phyloP scores from a whole-genome alignment of 2,888 invertebrate genomes.

The Hyalella azteca region DNA sequence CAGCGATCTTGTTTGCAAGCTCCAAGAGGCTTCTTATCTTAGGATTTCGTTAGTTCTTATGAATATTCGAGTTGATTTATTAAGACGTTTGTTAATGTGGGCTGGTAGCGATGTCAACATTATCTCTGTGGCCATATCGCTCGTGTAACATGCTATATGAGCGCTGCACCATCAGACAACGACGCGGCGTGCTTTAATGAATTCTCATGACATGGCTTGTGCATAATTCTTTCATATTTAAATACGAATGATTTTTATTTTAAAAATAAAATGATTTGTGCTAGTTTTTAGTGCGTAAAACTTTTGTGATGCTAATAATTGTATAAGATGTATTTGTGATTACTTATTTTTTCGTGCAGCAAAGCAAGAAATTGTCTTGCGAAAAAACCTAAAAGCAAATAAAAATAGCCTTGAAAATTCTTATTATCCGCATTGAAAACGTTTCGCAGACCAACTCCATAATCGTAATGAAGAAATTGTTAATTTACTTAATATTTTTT shows the following conservation, averaged over 20 bases:
- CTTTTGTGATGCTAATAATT: no score
- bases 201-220: neutral
- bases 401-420: no score
- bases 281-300: neutral
- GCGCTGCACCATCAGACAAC: neutral
- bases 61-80: neutral
- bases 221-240: neutral
- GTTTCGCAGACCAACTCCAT: no score
- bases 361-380: no score
- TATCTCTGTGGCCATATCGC: neutral
- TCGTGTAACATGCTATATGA: neutral
- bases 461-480: no score
- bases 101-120: neutral
- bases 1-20: neutral
- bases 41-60: neutral
- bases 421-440: no score
- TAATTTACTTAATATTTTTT: no score
- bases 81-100: slow-evolving; percentile 1
- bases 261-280: neutral
- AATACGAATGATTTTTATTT: neutral
- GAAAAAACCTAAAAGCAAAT: no score
- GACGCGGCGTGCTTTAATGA: neutral
- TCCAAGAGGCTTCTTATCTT: neutral
- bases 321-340: no score
- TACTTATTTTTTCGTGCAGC: no score